These are phyloP conservation scores for Chaenodraco wilsoni DNA, from an alignment of 2,797 vertebrate genomes.

Conservation along the genomic window DNA sequence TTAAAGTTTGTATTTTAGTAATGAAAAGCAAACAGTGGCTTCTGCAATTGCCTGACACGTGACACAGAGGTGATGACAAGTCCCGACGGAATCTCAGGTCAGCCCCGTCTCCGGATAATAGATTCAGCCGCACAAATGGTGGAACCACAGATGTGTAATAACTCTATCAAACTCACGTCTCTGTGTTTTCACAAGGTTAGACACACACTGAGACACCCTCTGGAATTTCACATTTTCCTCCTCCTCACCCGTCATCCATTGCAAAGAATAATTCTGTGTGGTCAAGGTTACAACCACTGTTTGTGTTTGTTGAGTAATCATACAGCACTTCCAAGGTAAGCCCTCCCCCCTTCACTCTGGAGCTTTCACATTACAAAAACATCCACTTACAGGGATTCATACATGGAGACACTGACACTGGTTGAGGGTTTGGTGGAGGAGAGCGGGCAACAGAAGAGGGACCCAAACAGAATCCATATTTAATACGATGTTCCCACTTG, in stretches of 20 bases:
- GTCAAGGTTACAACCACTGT: slow-evolving; percentile 77
- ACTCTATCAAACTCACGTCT: slow-evolving; percentile 85
- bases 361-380: slow-evolving; percentile 79
- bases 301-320: slow-evolving; percentile 81
- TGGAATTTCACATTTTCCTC: slow-evolving; percentile 80
- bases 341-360: slow-evolving; percentile 57
- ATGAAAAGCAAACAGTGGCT: slow-evolving; percentile 85
- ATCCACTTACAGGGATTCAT: slow-evolving; percentile 78
- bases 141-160: slow-evolving; percentile 79
- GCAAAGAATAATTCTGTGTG: slow-evolving; percentile 75
- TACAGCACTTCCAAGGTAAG: slow-evolving; percentile 71
- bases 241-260: slow-evolving; percentile 68
- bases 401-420: slow-evolving; percentile 63
- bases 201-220: slow-evolving; percentile 81
- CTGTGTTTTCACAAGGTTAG: slow-evolving; percentile 84
- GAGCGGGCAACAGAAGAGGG: slow-evolving; percentile 62
- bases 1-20: slow-evolving; percentile 84
- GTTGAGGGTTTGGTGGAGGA: slow-evolving; percentile 51
- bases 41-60: slow-evolving; percentile 79
- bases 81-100: slow-evolving; percentile 72
- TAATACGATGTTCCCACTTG: slow-evolving; percentile 66
- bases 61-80: slow-evolving; percentile 77
- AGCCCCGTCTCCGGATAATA: slow-evolving; percentile 67
- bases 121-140: slow-evolving; percentile 81
- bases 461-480: slow-evolving; percentile 79